Conservation (phyloP, 2,113 vertebrate species). For the Polypterus senegalus region DNA sequence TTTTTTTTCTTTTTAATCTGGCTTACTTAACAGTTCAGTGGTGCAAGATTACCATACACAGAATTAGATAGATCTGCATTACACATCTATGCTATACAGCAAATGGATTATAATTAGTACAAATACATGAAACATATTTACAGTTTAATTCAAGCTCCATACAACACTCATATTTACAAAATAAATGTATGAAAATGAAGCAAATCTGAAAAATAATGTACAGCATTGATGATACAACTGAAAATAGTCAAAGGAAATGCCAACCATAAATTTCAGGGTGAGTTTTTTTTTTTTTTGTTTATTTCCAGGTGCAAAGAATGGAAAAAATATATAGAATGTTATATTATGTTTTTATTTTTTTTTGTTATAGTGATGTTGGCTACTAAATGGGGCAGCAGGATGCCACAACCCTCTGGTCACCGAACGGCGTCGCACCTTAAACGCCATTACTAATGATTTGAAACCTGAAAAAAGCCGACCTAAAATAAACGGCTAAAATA, state of each 20-base stretch:
- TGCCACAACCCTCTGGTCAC: no score
- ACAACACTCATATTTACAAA: slow-evolving; percentile 97
- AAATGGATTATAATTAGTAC: slow-evolving; percentile 98
- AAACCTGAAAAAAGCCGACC: no score
- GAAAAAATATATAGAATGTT: no score
- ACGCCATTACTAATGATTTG: no score
- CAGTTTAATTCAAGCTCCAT: slow-evolving; percentile 96
- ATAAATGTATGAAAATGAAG: slow-evolving; percentile 86
- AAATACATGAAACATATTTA: slow-evolving; percentile 99
- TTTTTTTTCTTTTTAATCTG: slow-evolving; percentile 37
- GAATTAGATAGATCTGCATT: slow-evolving; percentile 88
- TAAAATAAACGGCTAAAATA: no score
- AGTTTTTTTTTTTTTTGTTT: no score
- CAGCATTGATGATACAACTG: slow-evolving; percentile 59
- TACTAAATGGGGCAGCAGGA: no score
- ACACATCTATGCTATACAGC: slow-evolving; percentile 98
- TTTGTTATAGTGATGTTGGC: no score
- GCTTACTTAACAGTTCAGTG: slow-evolving; percentile 88
- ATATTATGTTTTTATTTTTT: no score
- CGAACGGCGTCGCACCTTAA: no score
- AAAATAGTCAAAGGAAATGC: slow-evolving; percentile 28
- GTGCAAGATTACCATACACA: slow-evolving; percentile 96
- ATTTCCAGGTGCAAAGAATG: no score
- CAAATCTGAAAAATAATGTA: slow-evolving; percentile 75
- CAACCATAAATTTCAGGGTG: slow-evolving; percentile 19